These are phyloP conservation scores for Lithobius niger DNA, from an alignment of 1,140 invertebrate species.

Conservation along the genomic window DNA sequence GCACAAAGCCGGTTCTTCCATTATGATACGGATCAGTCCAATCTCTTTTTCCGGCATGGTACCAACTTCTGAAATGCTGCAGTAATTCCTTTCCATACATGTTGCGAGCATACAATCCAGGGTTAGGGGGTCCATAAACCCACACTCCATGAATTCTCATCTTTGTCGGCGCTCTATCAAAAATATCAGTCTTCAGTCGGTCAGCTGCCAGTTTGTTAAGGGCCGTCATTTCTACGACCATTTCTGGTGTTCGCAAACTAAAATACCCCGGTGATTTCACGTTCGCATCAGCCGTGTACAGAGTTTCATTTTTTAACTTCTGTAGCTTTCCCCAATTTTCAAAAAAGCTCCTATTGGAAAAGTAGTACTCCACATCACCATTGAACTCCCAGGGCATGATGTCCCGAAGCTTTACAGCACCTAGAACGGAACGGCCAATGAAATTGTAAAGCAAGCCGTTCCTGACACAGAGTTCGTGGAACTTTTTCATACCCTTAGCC, in stretches of 20 bases:
- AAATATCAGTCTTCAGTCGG: conserved; percentile 8
- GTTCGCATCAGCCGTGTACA: neutral
- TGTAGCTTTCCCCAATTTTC: neutral
- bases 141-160: conserved; percentile 21
- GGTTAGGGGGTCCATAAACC: conserved; percentile 23
- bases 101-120: conserved; percentile 26
- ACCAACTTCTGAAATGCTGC: conserved; percentile 16
- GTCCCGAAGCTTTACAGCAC: too few relatives aligned
- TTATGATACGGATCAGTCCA: neutral
- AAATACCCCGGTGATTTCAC: neutral
- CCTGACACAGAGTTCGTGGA: conserved; percentile 10
- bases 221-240: neutral
- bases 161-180: conserved; percentile 17
- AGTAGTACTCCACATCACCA: conserved; percentile 18
- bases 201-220: neutral
- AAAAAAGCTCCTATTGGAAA: neutral
- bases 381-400: conserved; percentile 26
- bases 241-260: neutral
- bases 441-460: conserved; percentile 21
- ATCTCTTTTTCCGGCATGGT: neutral
- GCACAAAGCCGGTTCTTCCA: conserved; percentile 11
- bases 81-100: conserved; percentile 22
- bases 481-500: conserved; percentile 9
- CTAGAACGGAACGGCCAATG: conserved; percentile 21
- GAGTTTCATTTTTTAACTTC: conserved; percentile 9